Evolutionary conservation across 1,140 invertebrate species (phyloP).

Genomic region (Colletes latitarsis): DNA sequence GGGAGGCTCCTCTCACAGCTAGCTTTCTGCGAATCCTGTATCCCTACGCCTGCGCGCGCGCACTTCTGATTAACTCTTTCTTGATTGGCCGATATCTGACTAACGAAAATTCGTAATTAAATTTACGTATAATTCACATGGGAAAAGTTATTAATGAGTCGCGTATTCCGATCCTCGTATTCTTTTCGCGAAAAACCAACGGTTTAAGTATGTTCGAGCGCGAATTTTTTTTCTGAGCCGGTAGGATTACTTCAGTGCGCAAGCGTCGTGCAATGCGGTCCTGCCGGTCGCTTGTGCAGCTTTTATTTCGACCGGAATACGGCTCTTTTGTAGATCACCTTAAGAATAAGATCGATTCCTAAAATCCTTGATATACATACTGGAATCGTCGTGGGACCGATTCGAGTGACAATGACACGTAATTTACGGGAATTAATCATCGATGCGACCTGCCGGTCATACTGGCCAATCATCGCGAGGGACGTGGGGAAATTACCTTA

Average conservation of each 20-base stretch:
- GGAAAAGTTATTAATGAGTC: not conserved
- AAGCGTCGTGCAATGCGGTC: conserved; percentile 43
- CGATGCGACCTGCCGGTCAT: conserved; percentile 61
- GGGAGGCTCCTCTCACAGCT: conserved; percentile 64
- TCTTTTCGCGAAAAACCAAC: not conserved
- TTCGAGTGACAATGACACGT: conserved; percentile 8
- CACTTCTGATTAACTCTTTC: conserved; percentile 44
- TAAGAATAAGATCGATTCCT: not conserved
- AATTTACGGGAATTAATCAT: conserved; percentile 57
- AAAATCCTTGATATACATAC: no score
- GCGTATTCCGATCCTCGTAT: no score
- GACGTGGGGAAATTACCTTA: conserved; percentile 82
- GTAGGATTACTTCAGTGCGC: conserved; percentile 29
- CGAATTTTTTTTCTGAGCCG: conserved; percentile 22
- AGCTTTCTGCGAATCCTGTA: conserved; percentile 61
- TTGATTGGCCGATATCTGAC: conserved; percentile 42
- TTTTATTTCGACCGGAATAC: conserved; percentile 21
- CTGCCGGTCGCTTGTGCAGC: conserved; percentile 13
- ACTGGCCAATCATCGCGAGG: conserved; percentile 78
- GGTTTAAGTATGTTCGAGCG: not conserved
- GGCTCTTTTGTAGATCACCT: not conserved
- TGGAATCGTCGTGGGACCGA: not conserved
- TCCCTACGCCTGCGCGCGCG: conserved; percentile 74
- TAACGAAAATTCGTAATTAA: conserved; percentile 43
- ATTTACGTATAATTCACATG: not conserved